Evolutionary conservation across 2,113 vertebrate species (phyloP), one percentile per base, ranked within the genome.

Genomic region (Lichenostomus cassidix): DNA sequence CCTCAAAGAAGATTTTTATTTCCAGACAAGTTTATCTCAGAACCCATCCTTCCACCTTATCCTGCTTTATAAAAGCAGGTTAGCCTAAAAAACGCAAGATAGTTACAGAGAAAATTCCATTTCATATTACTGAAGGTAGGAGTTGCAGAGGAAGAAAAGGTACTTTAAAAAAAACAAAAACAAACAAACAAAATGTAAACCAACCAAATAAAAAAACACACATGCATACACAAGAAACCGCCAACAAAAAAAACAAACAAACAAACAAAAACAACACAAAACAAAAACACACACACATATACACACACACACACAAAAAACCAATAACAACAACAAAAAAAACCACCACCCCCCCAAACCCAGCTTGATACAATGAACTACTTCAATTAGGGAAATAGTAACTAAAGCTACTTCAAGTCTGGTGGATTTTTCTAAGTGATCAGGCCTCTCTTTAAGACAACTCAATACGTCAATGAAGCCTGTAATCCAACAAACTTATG

Each of bases 191-290:
- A 64, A 44, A 14, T 2, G 6, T 58, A 76, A 24, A 65, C 19
- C 24, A 65, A 2, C 2, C 3, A 71, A 56, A 3, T 11, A 50
- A 58, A 49, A 29, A 10, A 35, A 0, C 22, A 37, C 24, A 23
- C 24, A 50, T 10, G 15, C 18, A 29, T 24, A 42, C 12, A 16
- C 31, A 42, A 9, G 37, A 49, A 58, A 21, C 6, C 3, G 1
- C 2, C 5, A 29, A 31, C 1, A 29, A 19, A 31, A 1, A n/a
- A 53, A 24, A 39, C 39, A 39, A n/a, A n/a, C n/a, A n/a, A n/a
- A n/a, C 41, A 35, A 62, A 10, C 7, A 56, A 46, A 58, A 29
- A 37, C 37, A 37, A 37, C 37, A 37, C 37, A 39, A 39, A 39
- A 39, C 39, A 39, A 39, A 39, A 39, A 39, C 39, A 39, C 39